Conservation (phyloP, 2,888 invertebrate species). For the Choreutis nemorana region DNA sequence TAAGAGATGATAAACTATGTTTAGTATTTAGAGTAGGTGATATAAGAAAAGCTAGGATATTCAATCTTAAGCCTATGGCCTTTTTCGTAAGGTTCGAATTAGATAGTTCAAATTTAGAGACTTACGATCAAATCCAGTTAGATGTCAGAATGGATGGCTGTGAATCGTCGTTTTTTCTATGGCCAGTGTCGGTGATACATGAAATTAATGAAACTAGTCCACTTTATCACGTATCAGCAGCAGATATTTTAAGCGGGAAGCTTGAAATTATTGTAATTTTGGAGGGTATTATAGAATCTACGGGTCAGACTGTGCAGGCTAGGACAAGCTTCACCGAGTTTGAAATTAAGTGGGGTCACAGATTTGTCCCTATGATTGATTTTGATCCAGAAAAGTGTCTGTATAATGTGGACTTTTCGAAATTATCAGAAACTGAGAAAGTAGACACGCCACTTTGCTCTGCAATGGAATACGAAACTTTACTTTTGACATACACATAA, state of each 20-base stretch:
- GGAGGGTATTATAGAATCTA: conserved; percentile 90
- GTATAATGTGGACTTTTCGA: conserved; percentile 88
- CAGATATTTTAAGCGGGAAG: conserved; percentile 84
- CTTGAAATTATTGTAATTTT: conserved; percentile 89
- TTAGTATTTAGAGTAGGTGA: conserved; percentile 94
- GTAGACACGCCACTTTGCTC: conserved; percentile 89
- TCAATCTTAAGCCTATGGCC: conserved; percentile 88
- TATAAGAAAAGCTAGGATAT: conserved; percentile 93
- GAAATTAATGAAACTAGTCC: conserved; percentile 87
- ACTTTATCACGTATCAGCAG: conserved; percentile 86
- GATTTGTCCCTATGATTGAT: conserved; percentile 80
- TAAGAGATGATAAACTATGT: conserved; percentile 84
- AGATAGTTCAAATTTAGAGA: conserved; percentile 76
- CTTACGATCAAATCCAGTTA: conserved; percentile 83
- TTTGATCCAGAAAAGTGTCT: conserved; percentile 75
- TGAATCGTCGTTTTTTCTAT: conserved; percentile 92
- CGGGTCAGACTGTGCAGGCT: conserved; percentile 83
- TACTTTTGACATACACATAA: too few species aligned
- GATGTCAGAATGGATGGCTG: conserved; percentile 82
- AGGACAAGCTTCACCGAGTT: conserved; percentile 81
- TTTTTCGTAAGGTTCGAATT: conserved; percentile 82
- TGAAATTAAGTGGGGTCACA: conserved; percentile 88
- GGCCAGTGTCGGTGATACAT: conserved; percentile 95
- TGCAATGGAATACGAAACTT: conserved; percentile 67
- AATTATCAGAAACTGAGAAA: conserved; percentile 83